These are phyloP conservation scores for Thalassaphorura encarpata DNA, from an alignment of 1,140 invertebrate genomes.

Conservation along the genomic window DNA sequence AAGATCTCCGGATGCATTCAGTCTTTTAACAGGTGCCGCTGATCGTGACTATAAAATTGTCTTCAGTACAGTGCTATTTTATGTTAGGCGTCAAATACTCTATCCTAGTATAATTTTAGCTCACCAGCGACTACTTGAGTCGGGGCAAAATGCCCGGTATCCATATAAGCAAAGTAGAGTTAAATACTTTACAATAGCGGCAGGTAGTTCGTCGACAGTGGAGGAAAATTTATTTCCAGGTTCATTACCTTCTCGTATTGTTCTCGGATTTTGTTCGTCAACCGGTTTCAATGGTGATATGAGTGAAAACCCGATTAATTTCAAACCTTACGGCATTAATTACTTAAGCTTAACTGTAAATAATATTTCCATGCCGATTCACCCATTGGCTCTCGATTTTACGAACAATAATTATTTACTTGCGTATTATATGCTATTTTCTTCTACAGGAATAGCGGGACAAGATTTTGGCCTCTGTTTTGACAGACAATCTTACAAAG, in stretches of 20 bases:
- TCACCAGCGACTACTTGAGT: conserved; percentile 15
- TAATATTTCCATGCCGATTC: conserved; percentile 18
- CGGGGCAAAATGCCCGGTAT: conserved; percentile 13
- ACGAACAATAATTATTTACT: conserved; percentile 2
- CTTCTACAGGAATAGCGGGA: conserved; percentile 10
- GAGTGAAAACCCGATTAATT: conserved; percentile 37
- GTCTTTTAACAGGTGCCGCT: neutral
- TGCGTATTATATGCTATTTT: conserved; percentile 20
- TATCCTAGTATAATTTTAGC: conserved; percentile 13
- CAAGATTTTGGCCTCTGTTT: conserved; percentile 12
- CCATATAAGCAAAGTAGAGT: conserved; percentile 1
- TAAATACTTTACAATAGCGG: conserved; percentile 18
- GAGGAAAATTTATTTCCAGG: conserved; percentile 24
- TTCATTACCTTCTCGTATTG: conserved; percentile 37
- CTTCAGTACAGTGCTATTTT: conserved; percentile 9
- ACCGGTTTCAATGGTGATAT: conserved; percentile 37
- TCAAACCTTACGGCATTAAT: conserved; percentile 35
- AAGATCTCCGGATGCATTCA: conserved; percentile 9
- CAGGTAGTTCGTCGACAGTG: conserved; percentile 11
- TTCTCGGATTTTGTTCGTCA: conserved; percentile 39
- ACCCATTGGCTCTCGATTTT: conserved; percentile 17
- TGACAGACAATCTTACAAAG: neutral
- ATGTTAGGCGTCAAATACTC: conserved; percentile 10
- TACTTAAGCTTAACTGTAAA: conserved; percentile 24
- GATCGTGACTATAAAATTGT: neutral